Conservation (phyloP, 2,888 invertebrate species). For the Drosophila prostipennis region DNA sequence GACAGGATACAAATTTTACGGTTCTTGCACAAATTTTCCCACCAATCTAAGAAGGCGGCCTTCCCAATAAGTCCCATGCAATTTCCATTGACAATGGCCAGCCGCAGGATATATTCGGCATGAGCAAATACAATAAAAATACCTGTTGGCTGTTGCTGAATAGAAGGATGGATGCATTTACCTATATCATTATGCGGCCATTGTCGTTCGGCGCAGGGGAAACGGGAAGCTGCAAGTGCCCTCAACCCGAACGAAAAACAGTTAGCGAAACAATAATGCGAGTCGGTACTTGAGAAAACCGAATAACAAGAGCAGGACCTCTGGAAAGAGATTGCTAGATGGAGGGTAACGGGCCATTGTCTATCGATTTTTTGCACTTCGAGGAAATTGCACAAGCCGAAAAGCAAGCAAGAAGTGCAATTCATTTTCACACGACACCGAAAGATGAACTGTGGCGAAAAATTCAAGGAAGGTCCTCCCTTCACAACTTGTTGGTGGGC, state of each 20-base stretch:
- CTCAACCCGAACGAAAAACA: slow-evolving; percentile 51
- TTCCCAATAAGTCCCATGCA: slow-evolving; percentile 47
- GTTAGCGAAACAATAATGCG: slow-evolving; percentile 60
- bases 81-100: slow-evolving; percentile 74
- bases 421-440: slow-evolving; percentile 65
- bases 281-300: slow-evolving; percentile 70
- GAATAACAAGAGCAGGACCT: slow-evolving; percentile 60
- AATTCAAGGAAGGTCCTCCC: slow-evolving; percentile 37
- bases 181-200: slow-evolving; percentile 50
- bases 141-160: slow-evolving; percentile 68
- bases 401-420: slow-evolving; percentile 54
- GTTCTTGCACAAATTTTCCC: slow-evolving; percentile 64
- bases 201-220: slow-evolving; percentile 55
- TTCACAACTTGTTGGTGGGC: slow-evolving; percentile 43
- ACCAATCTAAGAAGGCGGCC: slow-evolving; percentile 36
- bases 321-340: slow-evolving; percentile 22
- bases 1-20: slow-evolving; percentile 59
- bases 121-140: slow-evolving; percentile 79
- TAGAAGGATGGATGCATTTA: slow-evolving; percentile 56
- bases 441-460: slow-evolving; percentile 41
- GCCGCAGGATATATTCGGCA: slow-evolving; percentile 77
- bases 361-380: slow-evolving; percentile 76
- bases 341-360: slow-evolving; percentile 57
- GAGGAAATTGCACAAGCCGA: slow-evolving; percentile 51
- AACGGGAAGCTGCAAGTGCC: slow-evolving; percentile 45